These are phyloP conservation scores for Gallinago undulata DNA, from an alignment of 2,113 vertebrate species.

Conservation along the genomic window DNA sequence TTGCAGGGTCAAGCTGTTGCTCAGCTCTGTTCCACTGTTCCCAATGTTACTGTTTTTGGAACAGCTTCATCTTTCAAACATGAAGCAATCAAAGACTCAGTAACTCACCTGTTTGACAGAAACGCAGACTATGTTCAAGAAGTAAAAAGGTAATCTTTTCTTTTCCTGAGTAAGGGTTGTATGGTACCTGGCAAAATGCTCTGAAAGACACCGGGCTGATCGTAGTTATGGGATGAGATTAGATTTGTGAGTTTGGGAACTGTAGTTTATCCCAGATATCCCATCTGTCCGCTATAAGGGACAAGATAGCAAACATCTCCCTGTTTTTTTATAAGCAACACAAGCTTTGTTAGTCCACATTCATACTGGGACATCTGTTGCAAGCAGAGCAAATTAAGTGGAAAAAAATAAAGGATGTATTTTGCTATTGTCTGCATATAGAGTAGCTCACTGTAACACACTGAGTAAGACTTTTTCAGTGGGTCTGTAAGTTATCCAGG, in stretches of 20 bases:
- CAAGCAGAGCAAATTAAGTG: background rate
- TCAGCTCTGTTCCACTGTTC: conserved; percentile 93
- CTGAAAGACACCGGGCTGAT: background rate
- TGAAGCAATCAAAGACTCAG: conserved; percentile 90
- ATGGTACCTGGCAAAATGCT: background rate
- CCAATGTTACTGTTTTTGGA: conserved; percentile 92
- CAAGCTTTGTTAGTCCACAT: background rate
- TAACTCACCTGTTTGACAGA: conserved; percentile 96
- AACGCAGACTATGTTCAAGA: conserved; percentile 95
- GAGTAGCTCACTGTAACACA: background rate
- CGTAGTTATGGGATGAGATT: background rate
- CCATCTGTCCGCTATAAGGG: background rate
- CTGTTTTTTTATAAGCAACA: background rate
- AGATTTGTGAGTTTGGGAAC: background rate
- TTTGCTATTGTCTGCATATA: background rate
- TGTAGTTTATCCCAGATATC: background rate
- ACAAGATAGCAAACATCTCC: background rate
- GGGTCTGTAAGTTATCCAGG: background rate
- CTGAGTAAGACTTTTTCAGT: background rate
- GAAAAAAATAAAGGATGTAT: background rate
- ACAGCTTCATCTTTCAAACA: conserved; percentile 96
- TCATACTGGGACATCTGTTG: background rate
- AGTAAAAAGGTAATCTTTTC: conserved; percentile 88
- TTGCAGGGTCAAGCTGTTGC: conserved; percentile 95
- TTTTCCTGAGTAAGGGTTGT: background rate